phyloP scores from a whole-genome alignment of 2,888 invertebrate genomes.

The Stratiomys singularior region DNA sequence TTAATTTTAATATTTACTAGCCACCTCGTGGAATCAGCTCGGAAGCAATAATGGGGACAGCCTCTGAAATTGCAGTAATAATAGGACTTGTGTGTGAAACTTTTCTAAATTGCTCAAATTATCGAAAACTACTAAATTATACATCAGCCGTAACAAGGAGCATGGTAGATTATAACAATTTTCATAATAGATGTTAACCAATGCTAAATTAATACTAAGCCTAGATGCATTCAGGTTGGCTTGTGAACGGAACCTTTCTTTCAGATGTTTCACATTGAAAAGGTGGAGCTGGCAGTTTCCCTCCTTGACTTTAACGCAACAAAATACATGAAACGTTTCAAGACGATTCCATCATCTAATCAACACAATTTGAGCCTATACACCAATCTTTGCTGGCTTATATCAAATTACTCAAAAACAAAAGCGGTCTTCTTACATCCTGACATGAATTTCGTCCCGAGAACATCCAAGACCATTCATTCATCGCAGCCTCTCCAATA shows the following conservation, averaged over 20 bases:
- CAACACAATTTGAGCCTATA: background rate
- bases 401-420: conserved; percentile 52
- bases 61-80: background rate
- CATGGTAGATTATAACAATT: too few relatives aligned
- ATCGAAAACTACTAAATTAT: background rate
- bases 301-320: background rate
- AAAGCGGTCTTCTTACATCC: conserved; percentile 43
- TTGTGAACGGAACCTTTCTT: too few relatives aligned
- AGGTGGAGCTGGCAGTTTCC: too few relatives aligned
- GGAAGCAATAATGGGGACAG: background rate
- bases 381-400: conserved; percentile 44
- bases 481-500: background rate
- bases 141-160: too few relatives aligned
- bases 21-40: background rate
- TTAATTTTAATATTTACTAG: conserved; percentile 28
- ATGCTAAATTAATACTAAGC: too few relatives aligned
- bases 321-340: background rate
- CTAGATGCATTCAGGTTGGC: too few relatives aligned
- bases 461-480: conserved; percentile 12
- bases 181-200: too few relatives aligned
- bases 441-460: background rate
- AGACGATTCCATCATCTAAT: background rate
- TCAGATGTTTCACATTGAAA: too few relatives aligned
- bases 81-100: background rate
- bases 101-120: background rate